A percentile compares a stretch with the other conserved stretches of the same genome.
Evolutionary conservation across 1,140 invertebrate genomes (phyloP).

Genomic region (Brachionus calyciflorus): DNA sequence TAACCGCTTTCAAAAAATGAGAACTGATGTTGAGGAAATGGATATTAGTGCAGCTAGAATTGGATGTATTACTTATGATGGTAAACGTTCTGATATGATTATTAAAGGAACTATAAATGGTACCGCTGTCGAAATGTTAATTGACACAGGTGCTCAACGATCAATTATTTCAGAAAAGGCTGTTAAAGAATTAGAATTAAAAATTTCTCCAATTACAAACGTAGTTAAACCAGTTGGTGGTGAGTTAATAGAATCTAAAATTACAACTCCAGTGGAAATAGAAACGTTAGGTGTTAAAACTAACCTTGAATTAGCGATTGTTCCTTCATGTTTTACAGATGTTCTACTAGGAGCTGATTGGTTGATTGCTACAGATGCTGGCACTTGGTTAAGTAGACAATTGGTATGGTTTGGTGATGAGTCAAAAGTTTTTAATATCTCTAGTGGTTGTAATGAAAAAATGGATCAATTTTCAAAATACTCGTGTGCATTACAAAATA

Average conservation of each 20-base stretch:
- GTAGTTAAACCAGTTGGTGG: background rate
- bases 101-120: constrained; percentile 6
- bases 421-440: background rate
- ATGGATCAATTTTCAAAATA: background rate
- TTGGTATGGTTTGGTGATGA: constrained; percentile 20
- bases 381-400: constrained; percentile 11
- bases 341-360: constrained; percentile 14
- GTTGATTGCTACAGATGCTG: background rate
- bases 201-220: background rate
- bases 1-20: constrained; percentile 2
- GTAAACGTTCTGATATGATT: background rate
- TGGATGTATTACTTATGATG: background rate
- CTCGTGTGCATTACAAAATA: background rate
- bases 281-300: background rate
- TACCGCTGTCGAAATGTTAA: background rate
- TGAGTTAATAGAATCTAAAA: background rate
- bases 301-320: background rate
- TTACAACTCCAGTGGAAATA: background rate
- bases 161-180: constrained; percentile 4
- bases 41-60: background rate
- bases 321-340: background rate
- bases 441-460: background rate
- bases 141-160: background rate
- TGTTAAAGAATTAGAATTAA: background rate
- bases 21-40: constrained; percentile 11